Conservation (phyloP, 2,113 vertebrate species). For the Myxocyprinus asiaticus region DNA sequence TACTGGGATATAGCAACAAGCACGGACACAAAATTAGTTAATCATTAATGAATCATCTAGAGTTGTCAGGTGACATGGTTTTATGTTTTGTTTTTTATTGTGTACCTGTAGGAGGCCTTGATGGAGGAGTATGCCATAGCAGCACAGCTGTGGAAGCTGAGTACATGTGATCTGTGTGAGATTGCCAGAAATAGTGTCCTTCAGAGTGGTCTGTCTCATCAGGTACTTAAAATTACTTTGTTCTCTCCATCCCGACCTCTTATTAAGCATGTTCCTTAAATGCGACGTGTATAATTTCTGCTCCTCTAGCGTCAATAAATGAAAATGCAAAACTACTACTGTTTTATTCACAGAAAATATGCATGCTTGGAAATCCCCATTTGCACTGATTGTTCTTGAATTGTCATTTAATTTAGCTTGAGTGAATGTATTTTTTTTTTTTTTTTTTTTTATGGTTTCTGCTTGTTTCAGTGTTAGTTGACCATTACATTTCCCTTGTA, state of each 20-base stretch:
- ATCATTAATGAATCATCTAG: neutral
- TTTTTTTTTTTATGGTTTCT: neutral
- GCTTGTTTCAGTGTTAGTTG: neutral
- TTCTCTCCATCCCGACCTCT: no score
- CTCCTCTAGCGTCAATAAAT: no score
- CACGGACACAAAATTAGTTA: neutral
- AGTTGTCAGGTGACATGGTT: neutral
- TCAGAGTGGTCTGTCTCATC: constrained; percentile 91
- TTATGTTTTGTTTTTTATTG: neutral
- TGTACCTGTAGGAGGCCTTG: constrained; percentile 79
- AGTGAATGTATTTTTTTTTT: no score
- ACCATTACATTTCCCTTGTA: constrained; percentile 58
- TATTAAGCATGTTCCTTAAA: no score
- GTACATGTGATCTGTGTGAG: constrained; percentile 94
- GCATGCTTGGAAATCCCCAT: no score
- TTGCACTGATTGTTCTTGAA: no score
- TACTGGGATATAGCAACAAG: neutral
- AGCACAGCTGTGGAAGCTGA: constrained; percentile 97
- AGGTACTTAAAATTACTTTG: constrained; percentile 71
- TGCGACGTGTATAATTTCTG: neutral
- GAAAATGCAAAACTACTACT: no score
- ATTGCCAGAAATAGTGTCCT: constrained; percentile 96
- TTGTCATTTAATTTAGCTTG: no score
- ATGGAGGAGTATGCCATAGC: constrained; percentile 98
- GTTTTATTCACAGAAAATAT: no score